A percentile compares a stretch with the other conserved stretches of the same genome.
These are phyloP conservation scores for Phalacrocorax pelagicus DNA, from an alignment of 2,113 vertebrate species.

Conservation along the genomic window DNA sequence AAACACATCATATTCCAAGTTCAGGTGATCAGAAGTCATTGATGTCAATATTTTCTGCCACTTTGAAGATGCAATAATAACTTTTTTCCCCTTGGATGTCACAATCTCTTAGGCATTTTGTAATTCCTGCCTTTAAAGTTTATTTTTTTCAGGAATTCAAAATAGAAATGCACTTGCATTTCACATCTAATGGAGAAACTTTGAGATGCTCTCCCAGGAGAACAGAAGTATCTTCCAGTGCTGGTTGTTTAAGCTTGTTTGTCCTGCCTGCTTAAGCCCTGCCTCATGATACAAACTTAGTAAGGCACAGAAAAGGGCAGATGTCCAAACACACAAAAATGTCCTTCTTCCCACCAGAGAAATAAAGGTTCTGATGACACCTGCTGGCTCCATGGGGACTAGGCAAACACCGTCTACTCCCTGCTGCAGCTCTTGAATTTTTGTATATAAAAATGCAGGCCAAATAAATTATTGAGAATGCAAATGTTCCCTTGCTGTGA, in stretches of 20 bases:
- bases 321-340: background rate
- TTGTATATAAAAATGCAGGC: background rate
- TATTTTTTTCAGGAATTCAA: background rate
- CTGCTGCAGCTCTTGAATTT: background rate
- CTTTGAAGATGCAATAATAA: background rate
- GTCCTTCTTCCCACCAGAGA: background rate
- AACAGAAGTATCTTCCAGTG: background rate
- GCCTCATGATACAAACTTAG: background rate
- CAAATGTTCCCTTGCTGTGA: background rate
- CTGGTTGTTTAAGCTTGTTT: background rate
- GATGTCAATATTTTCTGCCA: background rate
- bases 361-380: conserved; percentile 53
- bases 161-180: background rate
- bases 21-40: background rate
- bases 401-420: background rate
- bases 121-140: background rate
- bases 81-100: background rate
- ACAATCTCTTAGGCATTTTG: background rate
- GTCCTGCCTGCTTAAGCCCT: background rate
- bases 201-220: background rate
- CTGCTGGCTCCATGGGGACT: conserved; percentile 25
- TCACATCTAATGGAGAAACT: background rate
- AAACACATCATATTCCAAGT: background rate
- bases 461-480: background rate
- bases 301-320: background rate